Evolutionary conservation across 1,140 invertebrate species (phyloP).

Genomic region (Lanistes nyassanus): DNA sequence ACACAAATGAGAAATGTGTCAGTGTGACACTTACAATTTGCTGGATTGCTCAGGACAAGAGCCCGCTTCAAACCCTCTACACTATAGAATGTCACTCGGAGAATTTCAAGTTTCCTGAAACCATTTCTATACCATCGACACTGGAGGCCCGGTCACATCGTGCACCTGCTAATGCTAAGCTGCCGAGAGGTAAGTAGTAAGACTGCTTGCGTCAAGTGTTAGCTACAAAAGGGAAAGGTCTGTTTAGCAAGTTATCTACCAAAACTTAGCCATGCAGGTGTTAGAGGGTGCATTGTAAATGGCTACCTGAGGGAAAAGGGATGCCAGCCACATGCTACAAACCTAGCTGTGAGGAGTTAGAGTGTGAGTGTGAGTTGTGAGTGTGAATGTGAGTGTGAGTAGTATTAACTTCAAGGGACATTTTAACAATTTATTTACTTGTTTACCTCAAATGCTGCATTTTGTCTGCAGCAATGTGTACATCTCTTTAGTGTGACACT

Average conservation of each 20-base stretch:
- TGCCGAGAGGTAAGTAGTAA: slow-evolving; percentile 37
- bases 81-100: slow-evolving; percentile 58
- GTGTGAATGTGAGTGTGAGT: not conserved
- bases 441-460: not conserved
- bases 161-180: slow-evolving; percentile 35
- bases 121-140: slow-evolving; percentile 44
- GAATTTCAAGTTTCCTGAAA: slow-evolving; percentile 53
- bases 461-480: no score
- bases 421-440: not conserved
- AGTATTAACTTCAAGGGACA: not conserved
- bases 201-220: no score
- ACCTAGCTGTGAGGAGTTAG: not conserved
- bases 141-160: slow-evolving; percentile 33
- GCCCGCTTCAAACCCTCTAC: slow-evolving; percentile 43
- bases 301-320: no score
- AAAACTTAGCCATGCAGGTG: no score
- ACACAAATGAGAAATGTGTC: no score
- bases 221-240: no score
- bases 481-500: no score
- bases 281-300: no score
- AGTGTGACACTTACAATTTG: no score
- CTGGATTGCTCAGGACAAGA: slow-evolving; percentile 29
- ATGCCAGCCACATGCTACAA: no score
- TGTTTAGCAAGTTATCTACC: no score
- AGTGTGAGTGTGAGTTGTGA: not conserved